Evolutionary conservation across 2,888 invertebrate species (phyloP), one percentile per base, ranked within the genome.

Genomic region (Trichopria drosophilae): DNA sequence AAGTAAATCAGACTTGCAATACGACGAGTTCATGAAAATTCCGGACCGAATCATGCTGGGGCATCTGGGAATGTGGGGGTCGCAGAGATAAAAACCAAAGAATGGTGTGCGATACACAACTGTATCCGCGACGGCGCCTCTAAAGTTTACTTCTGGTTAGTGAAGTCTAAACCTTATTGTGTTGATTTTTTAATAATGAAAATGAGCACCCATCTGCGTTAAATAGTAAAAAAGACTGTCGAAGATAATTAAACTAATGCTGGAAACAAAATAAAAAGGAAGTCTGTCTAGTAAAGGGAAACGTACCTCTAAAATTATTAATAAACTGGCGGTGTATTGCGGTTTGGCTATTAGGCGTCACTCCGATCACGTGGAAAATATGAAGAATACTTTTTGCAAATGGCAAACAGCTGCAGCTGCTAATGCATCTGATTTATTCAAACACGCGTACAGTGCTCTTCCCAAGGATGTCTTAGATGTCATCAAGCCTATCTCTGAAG

Each of bases 401-500:
- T 54, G 34, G 37, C 51, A 57, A 29, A 29, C 29, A 12, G 50
- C 56, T 13, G 26, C 12, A 39, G 53, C 57, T 37, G 13, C 24
- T 3, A 28, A 42, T 4, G 19, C 20, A 13, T 39, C 57, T 31
- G 9, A 36, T 13, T 20, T 36, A 18, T 57, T 32, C 18, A 45
- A 54, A 15, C 52, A 57, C 18, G 51, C 55, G 20, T 47, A 47
- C 43, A n/a, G 4, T 15, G 18, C 51, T 9, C 34, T 51, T 22
- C 47, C 34, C 6, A n/a, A 6, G 6, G 54, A 55, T 53, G 63
- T 66, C 57, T 31, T 49, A 10, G 40, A 23, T 13, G 62, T 62
- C 10, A 59, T 65, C 4, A 54, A 55, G 18, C 65, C 65, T 5
- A 63, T 66, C 37, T 67, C 65, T 51, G 58, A 59, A 60, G 62